Conservation (phyloP, 2,113 vertebrate genomes). For the Naja naja region DNA sequence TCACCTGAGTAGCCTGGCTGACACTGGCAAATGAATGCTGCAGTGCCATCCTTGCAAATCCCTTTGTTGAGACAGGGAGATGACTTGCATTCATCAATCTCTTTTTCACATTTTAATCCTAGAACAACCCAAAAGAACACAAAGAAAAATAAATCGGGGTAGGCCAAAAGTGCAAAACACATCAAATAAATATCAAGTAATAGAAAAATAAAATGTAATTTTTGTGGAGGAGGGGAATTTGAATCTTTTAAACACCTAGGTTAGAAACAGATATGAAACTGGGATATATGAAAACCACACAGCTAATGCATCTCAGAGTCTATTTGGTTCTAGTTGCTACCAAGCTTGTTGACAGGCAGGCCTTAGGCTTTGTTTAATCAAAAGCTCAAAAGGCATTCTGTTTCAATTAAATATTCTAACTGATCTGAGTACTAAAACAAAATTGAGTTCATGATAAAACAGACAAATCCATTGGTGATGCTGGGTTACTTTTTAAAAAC, state of each 20-base stretch:
- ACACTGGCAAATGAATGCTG: conserved; percentile 86
- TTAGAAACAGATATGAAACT: background rate
- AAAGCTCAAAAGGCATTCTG: background rate
- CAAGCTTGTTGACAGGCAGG: background rate
- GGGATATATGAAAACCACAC: background rate
- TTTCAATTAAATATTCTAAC: background rate
- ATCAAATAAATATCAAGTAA: conserved; percentile 1
- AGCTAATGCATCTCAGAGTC: background rate
- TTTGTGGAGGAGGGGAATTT: background rate
- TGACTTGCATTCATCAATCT: conserved; percentile 91
- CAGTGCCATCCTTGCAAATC: conserved; percentile 83
- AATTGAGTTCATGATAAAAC: background rate
- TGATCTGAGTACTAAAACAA: background rate
- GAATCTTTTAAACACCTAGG: background rate
- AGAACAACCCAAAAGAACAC: conserved; percentile 48
- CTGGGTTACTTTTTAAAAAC: background rate
- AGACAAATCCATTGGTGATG: background rate
- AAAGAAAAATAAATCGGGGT: background rate
- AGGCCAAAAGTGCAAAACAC: background rate
- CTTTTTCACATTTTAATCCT: conserved; percentile 94
- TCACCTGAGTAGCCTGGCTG: conserved; percentile 87
- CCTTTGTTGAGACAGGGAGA: conserved; percentile 86
- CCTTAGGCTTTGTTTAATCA: background rate
- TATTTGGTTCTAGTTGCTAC: background rate
- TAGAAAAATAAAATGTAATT: background rate